Conservation (phyloP, 2,888 invertebrate species). For the Oxycera nigricornis region DNA sequence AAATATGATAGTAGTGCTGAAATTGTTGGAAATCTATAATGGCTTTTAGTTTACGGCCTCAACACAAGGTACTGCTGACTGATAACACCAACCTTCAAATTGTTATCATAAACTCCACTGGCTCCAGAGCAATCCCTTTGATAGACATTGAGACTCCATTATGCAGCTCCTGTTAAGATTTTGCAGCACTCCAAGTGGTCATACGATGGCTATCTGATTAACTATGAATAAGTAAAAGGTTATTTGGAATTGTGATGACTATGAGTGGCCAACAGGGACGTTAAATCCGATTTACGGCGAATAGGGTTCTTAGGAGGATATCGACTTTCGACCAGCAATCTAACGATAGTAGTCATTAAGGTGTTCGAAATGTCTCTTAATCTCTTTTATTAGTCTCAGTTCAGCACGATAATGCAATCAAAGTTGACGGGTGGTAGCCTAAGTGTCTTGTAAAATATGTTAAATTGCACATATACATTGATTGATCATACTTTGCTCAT, state of each 20-base stretch:
- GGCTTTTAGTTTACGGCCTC: no score
- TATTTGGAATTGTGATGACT: constrained; percentile 44
- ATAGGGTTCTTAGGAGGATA: constrained; percentile 26
- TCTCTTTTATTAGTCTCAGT: constrained; percentile 40
- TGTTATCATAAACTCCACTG: constrained; percentile 26
- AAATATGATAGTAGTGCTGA: no score
- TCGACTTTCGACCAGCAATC: constrained; percentile 31
- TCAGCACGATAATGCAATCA: constrained; percentile 27
- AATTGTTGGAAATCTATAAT: no score
- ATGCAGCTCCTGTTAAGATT: not conserved
- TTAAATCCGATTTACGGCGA: constrained; percentile 45
- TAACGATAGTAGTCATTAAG: constrained; percentile 38
- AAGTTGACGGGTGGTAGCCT: constrained; percentile 16
- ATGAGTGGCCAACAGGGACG: constrained; percentile 31
- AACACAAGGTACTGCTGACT: no score
- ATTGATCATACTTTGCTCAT: no score
- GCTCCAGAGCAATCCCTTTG: constrained; percentile 11
- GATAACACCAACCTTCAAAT: not conserved
- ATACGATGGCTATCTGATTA: constrained; percentile 46
- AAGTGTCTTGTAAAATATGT: no score
- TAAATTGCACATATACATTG: no score
- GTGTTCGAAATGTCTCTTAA: constrained; percentile 38
- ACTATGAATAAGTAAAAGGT: constrained; percentile 47
- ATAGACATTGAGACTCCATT: not conserved
- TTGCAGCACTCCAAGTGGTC: constrained; percentile 25